Evolutionary conservation across 2,797 vertebrate species (phyloP).

Genomic region (Notoglanidium macrostoma): DNA sequence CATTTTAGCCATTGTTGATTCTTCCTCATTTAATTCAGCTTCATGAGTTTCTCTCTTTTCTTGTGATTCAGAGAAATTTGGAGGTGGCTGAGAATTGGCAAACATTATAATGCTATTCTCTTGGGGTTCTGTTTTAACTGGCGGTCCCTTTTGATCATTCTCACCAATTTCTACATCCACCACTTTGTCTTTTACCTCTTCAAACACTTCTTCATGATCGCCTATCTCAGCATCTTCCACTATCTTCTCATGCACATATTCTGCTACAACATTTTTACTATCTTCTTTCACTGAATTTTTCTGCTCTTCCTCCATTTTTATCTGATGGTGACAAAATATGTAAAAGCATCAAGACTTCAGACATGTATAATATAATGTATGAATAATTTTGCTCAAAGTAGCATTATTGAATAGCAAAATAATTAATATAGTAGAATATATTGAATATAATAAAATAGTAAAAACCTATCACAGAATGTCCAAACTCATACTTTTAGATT

Average conservation of each 20-base stretch:
- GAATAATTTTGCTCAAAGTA: neutral
- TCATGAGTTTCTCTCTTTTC: constrained; percentile 42
- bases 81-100: constrained; percentile 28
- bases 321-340: constrained; percentile 62
- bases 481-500: neutral
- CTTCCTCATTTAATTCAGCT: constrained; percentile 29
- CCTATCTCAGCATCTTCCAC: constrained; percentile 64
- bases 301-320: constrained; percentile 61
- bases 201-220: constrained; percentile 64
- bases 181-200: constrained; percentile 67
- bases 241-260: constrained; percentile 66
- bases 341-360: neutral
- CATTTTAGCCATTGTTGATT: constrained; percentile 34
- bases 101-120: constrained; percentile 2
- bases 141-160: constrained; percentile 27
- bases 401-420: neutral
- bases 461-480: neutral
- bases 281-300: constrained; percentile 67
- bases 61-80: constrained; percentile 30
- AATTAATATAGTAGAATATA: neutral
- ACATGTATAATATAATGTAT: neutral
- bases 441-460: neutral
- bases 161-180: constrained; percentile 48
- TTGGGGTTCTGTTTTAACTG: constrained; percentile 39
- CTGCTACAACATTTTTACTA: constrained; percentile 52